These are phyloP conservation scores for Nymphicus hollandicus DNA, from an alignment of 2,113 vertebrate species.

Conservation along the genomic window DNA sequence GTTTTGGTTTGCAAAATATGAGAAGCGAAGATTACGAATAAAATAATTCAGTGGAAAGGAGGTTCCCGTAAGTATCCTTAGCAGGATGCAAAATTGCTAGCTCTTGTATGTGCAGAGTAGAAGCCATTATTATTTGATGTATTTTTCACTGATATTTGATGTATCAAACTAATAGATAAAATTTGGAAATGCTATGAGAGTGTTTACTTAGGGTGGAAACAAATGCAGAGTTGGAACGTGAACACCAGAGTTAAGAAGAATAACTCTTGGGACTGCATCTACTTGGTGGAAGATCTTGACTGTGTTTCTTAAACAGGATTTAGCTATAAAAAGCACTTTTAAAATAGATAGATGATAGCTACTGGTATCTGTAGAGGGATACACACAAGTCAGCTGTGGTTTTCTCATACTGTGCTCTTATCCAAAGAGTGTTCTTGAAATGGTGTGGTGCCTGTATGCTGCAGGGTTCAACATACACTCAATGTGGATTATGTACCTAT, in stretches of 20 bases:
- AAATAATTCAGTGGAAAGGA: not conserved
- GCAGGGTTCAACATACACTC: not conserved
- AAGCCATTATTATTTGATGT: not conserved
- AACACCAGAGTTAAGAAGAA: not conserved
- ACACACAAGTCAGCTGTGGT: not conserved
- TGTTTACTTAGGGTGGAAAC: not conserved
- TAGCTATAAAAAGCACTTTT: not conserved
- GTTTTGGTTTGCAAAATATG: not conserved
- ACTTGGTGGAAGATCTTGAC: not conserved
- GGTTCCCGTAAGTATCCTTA: not conserved
- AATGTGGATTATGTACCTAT: accelerated
- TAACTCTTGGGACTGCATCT: not conserved
- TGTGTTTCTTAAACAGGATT: not conserved
- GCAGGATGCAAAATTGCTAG: not conserved
- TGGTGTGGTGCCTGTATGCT: not conserved
- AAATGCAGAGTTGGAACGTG: not conserved
- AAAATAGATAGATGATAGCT: not conserved
- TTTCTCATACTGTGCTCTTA: not conserved
- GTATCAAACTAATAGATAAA: not conserved
- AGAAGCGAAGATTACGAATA: not conserved
- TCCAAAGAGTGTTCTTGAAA: not conserved
- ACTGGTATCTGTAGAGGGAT: not conserved
- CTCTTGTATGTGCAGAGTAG: not conserved
- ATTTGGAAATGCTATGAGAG: not conserved
- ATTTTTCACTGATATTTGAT: not conserved